These are phyloP conservation scores for Choristoneura fumiferana DNA, from an alignment of 1,140 invertebrate species.

Conservation along the genomic window DNA sequence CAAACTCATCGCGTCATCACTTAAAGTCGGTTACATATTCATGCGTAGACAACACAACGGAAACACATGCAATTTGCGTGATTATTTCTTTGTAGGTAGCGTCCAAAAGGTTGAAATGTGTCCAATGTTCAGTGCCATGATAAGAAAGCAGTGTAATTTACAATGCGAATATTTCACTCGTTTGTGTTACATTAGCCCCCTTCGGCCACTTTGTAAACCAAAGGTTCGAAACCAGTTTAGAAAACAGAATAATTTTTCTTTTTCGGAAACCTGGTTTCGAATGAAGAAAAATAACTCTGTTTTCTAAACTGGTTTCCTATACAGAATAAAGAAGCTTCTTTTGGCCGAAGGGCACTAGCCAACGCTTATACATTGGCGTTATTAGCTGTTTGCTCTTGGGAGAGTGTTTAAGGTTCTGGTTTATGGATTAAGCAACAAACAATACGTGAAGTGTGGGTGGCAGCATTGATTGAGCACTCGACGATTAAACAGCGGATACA, in stretches of 20 bases:
- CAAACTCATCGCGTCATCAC: no score
- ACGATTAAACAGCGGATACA: not conserved
- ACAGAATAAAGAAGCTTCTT: no score
- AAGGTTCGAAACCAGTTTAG: no score
- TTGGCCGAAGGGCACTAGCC: no score
- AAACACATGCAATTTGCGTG: slow-evolving; percentile 7
- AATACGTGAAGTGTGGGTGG: not conserved
- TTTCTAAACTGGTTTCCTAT: no score
- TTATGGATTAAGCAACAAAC: slow-evolving; percentile 2
- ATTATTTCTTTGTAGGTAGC: not conserved
- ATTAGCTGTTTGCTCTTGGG: not conserved
- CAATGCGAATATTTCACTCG: not conserved
- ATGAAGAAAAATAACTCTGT: no score
- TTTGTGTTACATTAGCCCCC: no score
- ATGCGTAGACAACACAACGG: not conserved
- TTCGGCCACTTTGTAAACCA: no score
- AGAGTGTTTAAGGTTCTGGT: not conserved
- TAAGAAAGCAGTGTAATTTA: slow-evolving; percentile 2
- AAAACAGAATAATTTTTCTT: no score
- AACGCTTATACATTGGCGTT: no score
- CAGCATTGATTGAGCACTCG: slow-evolving; percentile 1
- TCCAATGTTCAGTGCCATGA: slow-evolving; percentile 10
- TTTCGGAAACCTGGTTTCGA: no score
- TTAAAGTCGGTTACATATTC: not conserved
- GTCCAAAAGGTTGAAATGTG: not conserved